phyloP scores from a whole-genome alignment of 1,140 invertebrate genomes.

The Zaprionus tsacasi region DNA sequence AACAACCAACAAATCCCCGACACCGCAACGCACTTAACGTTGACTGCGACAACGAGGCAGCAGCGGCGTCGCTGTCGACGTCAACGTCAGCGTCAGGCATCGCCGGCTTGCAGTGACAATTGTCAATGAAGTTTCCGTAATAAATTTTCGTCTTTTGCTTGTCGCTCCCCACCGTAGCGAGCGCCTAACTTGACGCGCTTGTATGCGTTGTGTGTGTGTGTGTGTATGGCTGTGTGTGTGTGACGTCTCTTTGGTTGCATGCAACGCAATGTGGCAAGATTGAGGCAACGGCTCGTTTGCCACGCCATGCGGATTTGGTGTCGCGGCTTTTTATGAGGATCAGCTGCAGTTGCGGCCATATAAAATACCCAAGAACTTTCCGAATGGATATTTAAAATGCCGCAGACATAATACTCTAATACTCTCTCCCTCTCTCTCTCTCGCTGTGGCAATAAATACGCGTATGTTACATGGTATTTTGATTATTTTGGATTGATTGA shows the following conservation, averaged over 20 bases:
- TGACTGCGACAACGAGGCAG: slow-evolving; percentile 31
- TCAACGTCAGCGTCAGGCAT: slow-evolving; percentile 31
- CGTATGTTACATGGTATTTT: not conserved
- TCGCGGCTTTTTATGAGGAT: slow-evolving; percentile 80
- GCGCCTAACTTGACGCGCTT: slow-evolving; percentile 62
- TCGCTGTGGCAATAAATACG: slow-evolving; percentile 12
- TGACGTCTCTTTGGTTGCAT: slow-evolving; percentile 57
- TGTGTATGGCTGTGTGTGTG: slow-evolving; percentile 24
- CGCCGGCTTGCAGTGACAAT: slow-evolving; percentile 79
- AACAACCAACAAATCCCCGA: slow-evolving; percentile 71
- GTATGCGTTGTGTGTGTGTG: not conserved
- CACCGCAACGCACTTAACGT: slow-evolving; percentile 77
- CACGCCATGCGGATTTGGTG: slow-evolving; percentile 78
- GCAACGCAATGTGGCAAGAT: slow-evolving; percentile 53
- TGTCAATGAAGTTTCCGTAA: slow-evolving; percentile 82
- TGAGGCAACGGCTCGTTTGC: slow-evolving; percentile 73
- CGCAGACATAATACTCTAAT: slow-evolving; percentile 57
- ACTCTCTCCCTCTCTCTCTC: not conserved
- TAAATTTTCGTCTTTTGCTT: slow-evolving; percentile 79
- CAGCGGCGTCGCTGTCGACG: not conserved
- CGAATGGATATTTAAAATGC: slow-evolving; percentile 24
- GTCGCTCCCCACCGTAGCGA: slow-evolving; percentile 49
- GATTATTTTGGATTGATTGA: not conserved
- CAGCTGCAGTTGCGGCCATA: slow-evolving; percentile 79
- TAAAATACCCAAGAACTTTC: slow-evolving; percentile 66